A percentile compares a stretch with the other conserved stretches of the same genome.
Conservation (phyloP, 2,113 vertebrate species). For the Sceloporus tristichus region DNA sequence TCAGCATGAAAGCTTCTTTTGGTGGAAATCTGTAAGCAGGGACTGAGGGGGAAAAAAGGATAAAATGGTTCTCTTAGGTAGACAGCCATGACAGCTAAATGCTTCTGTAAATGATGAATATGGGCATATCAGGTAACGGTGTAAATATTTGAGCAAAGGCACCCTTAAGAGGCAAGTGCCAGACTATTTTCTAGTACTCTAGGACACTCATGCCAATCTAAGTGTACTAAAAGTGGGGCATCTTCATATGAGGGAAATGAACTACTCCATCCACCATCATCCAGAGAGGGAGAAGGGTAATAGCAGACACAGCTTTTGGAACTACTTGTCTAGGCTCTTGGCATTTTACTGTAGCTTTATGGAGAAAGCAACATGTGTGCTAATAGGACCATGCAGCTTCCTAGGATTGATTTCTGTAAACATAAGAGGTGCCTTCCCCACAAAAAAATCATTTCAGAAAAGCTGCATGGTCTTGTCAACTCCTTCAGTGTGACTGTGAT, state of each 20-base stretch:
- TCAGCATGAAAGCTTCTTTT: slow-evolving; percentile 34
- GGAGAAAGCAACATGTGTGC: background rate
- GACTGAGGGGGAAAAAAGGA: background rate
- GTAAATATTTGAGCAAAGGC: background rate
- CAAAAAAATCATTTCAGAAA: background rate
- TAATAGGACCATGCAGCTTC: background rate
- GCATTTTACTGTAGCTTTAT: background rate
- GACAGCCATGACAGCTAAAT: background rate
- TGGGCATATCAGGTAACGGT: background rate
- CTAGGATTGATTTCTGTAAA: background rate
- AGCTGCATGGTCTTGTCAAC: background rate
- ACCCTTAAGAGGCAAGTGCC: background rate
- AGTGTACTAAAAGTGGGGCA: background rate
- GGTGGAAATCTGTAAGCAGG: slow-evolving; percentile 19
- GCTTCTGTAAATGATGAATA: background rate
- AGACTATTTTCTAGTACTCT: background rate
- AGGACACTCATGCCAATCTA: background rate
- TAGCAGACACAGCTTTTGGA: too few relatives aligned
- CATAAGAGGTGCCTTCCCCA: too few relatives aligned
- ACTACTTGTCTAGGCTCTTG: too few relatives aligned
- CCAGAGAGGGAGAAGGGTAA: too few relatives aligned
- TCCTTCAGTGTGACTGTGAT: background rate
- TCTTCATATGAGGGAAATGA: background rate
- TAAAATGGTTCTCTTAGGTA: background rate
- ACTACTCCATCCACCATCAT: background rate